Evolutionary conservation across 2,113 vertebrate genomes (phyloP).

Genomic region (Xenopus laevis): DNA sequence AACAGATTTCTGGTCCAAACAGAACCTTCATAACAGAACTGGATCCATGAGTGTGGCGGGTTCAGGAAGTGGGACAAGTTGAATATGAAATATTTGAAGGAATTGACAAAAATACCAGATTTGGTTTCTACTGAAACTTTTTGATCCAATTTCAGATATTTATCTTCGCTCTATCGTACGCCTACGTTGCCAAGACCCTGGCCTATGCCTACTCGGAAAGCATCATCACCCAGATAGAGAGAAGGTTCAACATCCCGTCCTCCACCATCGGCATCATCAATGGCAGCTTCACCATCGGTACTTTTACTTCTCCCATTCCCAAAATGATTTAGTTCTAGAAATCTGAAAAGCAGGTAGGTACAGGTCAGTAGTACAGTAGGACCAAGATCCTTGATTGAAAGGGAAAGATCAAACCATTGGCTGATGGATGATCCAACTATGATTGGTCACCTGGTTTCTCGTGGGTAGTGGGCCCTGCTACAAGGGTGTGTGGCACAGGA

Average conservation of each 20-base stretch:
- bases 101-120: too few species aligned
- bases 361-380: too few species aligned
- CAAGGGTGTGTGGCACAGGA: too few species aligned
- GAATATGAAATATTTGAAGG: too few species aligned
- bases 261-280: constrained; percentile 72
- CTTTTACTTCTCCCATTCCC: constrained; percentile 6
- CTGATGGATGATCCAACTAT: too few species aligned
- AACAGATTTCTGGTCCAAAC: background rate
- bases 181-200: constrained; percentile 66
- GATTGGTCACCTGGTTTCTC: too few species aligned
- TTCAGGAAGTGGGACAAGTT: too few species aligned
- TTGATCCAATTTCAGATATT: constrained; percentile 63
- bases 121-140: background rate
- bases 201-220: constrained; percentile 71
- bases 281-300: constrained; percentile 79
- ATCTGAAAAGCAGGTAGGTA: background rate
- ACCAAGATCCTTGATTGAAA: too few species aligned
- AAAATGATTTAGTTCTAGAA: too few species aligned
- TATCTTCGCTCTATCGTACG: constrained; percentile 64
- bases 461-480: too few species aligned
- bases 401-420: too few species aligned
- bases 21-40: background rate
- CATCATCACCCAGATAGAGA: constrained; percentile 75
- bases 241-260: constrained; percentile 70
- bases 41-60: too few species aligned